Evolutionary conservation across 2,888 invertebrate species (phyloP).

Genomic region (Pocota personata): DNA sequence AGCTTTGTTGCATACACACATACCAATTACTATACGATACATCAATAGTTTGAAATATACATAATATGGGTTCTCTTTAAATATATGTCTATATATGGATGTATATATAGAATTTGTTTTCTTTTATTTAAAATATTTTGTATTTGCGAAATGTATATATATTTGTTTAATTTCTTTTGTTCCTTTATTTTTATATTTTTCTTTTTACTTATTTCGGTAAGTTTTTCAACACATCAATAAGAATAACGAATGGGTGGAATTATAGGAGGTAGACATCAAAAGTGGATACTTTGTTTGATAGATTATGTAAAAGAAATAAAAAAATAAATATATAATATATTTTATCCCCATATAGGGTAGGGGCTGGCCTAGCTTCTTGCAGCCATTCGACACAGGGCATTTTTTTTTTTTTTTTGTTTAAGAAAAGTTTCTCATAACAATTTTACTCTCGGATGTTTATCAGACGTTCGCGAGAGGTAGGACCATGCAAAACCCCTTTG

Average conservation of each 20-base stretch:
- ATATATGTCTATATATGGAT: constrained; percentile 20
- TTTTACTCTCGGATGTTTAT: no score
- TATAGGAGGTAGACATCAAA: background rate
- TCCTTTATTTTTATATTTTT: background rate
- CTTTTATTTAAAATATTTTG: constrained; percentile 29
- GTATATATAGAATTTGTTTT: constrained; percentile 34
- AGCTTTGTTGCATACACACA: constrained; percentile 44
- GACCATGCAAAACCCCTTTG: no score
- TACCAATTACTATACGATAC: constrained; percentile 53
- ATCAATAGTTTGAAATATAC: constrained; percentile 61
- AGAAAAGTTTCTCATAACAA: no score
- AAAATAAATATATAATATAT: no score
- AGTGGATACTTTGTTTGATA: background rate
- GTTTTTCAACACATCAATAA: constrained; percentile 14
- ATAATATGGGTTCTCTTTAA: constrained; percentile 49
- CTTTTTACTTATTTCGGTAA: background rate
- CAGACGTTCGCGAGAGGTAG: no score
- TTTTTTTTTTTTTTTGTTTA: no score
- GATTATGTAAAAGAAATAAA: background rate
- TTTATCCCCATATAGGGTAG: no score
- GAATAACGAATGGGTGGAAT: constrained; percentile 19
- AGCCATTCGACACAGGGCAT: no score
- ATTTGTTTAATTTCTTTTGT: background rate
- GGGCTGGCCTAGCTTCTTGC: no score
- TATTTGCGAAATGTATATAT: constrained; percentile 26